Evolutionary conservation across 2,113 vertebrate species (phyloP).

Genomic region (Ivindomyrus marchei): DNA sequence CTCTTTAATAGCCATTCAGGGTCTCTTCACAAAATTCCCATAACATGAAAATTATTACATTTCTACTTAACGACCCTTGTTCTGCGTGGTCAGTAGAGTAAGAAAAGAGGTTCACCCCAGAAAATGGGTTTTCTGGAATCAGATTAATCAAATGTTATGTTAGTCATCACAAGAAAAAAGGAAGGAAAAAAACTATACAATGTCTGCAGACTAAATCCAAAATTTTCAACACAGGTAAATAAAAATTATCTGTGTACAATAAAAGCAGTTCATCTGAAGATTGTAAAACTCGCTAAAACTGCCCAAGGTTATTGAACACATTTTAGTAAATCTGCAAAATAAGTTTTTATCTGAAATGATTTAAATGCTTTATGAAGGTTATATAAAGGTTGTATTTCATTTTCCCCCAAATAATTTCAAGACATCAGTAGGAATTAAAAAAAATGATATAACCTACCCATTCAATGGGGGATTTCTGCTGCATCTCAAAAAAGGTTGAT

Average conservation of each 20-base stretch:
- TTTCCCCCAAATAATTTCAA: neutral
- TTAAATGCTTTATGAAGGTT: neutral
- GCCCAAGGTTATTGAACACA: neutral
- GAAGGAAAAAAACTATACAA: constrained; percentile 22
- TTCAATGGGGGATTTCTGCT: neutral
- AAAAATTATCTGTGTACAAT: neutral
- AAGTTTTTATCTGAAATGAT: neutral
- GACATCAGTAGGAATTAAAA: neutral
- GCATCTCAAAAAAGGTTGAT: neutral
- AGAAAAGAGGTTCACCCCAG: constrained; percentile 11
- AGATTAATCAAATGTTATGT: constrained; percentile 35
- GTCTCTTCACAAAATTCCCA: constrained; percentile 4
- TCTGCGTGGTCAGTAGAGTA: constrained; percentile 31
- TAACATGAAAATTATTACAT: constrained; percentile 9
- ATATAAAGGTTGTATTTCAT: neutral
- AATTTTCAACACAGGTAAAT: constrained; percentile 19
- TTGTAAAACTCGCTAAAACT: neutral
- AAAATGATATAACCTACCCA: neutral
- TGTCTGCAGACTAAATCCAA: constrained; percentile 14
- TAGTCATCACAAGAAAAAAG: constrained; percentile 23
- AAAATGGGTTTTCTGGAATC: constrained; percentile 27
- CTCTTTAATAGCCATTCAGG: constrained; percentile 25
- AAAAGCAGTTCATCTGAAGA: neutral
- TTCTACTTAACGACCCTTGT: constrained; percentile 21
- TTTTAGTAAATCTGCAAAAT: neutral